Conservation (phyloP, 2,797 vertebrate species). For the Scarus forsteni region DNA sequence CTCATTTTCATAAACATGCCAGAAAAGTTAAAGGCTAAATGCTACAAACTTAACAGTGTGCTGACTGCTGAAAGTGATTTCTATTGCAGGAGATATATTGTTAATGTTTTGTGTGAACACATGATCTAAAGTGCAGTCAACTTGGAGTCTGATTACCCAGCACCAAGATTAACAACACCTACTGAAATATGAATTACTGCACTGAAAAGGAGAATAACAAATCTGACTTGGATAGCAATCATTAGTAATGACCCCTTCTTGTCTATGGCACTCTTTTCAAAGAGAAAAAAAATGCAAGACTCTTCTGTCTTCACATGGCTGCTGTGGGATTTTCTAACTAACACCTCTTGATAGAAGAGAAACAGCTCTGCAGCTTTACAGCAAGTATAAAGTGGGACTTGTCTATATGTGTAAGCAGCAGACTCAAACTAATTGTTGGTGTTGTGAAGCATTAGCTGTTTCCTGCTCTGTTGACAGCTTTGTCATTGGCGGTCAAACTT, state of each 20-base stretch:
- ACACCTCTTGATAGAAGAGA: constrained; percentile 5
- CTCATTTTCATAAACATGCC: too few relatives aligned
- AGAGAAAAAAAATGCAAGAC: constrained; percentile 9
- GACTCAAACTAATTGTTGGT: constrained; percentile 54
- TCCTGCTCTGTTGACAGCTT: constrained; percentile 68
- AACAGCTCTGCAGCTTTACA: constrained; percentile 13
- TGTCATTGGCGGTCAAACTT: constrained; percentile 69
- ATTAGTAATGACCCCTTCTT: neutral
- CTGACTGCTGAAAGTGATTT: too few relatives aligned
- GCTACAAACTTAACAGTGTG: too few relatives aligned
- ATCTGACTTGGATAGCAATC: neutral
- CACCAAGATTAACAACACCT: too few relatives aligned
- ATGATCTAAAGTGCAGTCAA: too few relatives aligned
- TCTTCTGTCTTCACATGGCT: neutral
- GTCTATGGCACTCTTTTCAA: neutral
- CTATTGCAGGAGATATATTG: too few relatives aligned
- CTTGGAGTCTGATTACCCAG: too few relatives aligned
- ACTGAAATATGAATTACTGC: too few relatives aligned
- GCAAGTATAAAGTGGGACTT: constrained; percentile 31
- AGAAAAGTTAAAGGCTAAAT: too few relatives aligned
- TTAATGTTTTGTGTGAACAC: too few relatives aligned
- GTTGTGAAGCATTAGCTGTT: constrained; percentile 58
- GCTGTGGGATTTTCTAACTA: constrained; percentile 11
- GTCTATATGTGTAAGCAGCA: constrained; percentile 33
- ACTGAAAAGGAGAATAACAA: neutral